Evolutionary conservation across 2,797 vertebrate species (phyloP).

Genomic region (Acrossocheilus fasciatus): DNA sequence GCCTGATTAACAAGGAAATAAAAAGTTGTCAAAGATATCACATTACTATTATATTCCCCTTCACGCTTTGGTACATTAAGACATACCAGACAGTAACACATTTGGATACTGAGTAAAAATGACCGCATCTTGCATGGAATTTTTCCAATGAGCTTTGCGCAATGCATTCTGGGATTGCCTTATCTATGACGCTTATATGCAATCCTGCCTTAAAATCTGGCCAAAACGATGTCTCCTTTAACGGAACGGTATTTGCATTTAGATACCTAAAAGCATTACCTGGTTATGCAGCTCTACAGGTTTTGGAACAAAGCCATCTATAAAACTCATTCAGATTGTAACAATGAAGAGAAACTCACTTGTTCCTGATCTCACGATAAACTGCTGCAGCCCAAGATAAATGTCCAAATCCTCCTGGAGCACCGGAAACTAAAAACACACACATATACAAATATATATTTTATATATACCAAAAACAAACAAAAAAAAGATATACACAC

Average conservation of each 20-base stretch:
- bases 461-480: too few species aligned
- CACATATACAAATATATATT: neutral
- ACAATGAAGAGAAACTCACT: constrained; percentile 65
- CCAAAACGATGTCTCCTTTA: neutral
- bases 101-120: neutral
- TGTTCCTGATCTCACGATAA: constrained; percentile 88
- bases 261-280: neutral
- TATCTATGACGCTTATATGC: neutral
- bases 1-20: constrained; percentile 1
- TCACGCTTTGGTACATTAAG: neutral
- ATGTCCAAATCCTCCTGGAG: constrained; percentile 96
- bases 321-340: neutral
- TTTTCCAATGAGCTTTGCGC: neutral
- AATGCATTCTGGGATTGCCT: neutral
- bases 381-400: constrained; percentile 96
- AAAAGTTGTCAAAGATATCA: neutral
- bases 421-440: constrained; percentile 86
- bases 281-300: neutral
- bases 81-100: neutral
- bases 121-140: neutral
- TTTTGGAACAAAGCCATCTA: neutral
- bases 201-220: neutral
- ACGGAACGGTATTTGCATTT: neutral
- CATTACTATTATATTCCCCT: neutral
- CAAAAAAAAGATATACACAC: too few species aligned